phyloP scores from a whole-genome alignment of 1,140 invertebrate genomes.

The Eciton burchellii region DNA sequence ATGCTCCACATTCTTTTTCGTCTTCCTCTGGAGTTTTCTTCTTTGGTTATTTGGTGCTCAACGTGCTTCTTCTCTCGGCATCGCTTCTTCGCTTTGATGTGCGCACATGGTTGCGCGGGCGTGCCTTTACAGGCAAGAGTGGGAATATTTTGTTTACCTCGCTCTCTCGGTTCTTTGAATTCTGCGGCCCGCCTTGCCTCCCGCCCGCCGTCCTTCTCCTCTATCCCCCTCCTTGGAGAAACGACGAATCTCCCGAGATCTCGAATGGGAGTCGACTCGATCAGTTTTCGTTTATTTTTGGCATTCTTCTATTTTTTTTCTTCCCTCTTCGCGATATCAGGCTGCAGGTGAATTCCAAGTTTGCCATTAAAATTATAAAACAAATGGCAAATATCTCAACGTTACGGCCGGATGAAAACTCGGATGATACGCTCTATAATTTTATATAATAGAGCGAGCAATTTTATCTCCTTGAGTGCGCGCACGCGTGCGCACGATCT shows the following conservation, averaged over 20 bases:
- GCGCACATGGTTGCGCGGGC: constrained; percentile 43
- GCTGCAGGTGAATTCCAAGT: background rate
- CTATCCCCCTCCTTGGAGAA: constrained; percentile 29
- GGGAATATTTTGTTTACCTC: constrained; percentile 85
- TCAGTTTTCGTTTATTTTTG: constrained; percentile 11
- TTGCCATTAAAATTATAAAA: too few relatives aligned
- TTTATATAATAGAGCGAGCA: too few relatives aligned
- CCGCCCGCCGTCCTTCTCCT: constrained; percentile 32
- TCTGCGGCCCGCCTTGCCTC: constrained; percentile 60
- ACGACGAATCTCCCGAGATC: background rate
- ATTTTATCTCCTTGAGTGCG: too few relatives aligned
- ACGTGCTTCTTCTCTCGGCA: background rate
- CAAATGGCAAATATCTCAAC: too few relatives aligned
- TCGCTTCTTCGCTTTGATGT: constrained; percentile 17
- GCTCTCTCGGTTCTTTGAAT: constrained; percentile 83
- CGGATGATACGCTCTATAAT: too few relatives aligned
- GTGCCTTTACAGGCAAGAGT: constrained; percentile 64
- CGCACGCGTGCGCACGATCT: too few relatives aligned
- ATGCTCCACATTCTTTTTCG: too few relatives aligned
- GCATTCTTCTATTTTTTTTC: background rate
- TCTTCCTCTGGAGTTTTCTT: too few relatives aligned
- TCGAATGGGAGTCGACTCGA: background rate
- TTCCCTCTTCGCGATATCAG: background rate
- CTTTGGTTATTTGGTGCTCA: too few relatives aligned
- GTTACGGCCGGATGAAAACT: too few relatives aligned